Evolutionary conservation across 2,797 vertebrate genomes (phyloP).

Genomic region (Typhlichthys subterraneus): DNA sequence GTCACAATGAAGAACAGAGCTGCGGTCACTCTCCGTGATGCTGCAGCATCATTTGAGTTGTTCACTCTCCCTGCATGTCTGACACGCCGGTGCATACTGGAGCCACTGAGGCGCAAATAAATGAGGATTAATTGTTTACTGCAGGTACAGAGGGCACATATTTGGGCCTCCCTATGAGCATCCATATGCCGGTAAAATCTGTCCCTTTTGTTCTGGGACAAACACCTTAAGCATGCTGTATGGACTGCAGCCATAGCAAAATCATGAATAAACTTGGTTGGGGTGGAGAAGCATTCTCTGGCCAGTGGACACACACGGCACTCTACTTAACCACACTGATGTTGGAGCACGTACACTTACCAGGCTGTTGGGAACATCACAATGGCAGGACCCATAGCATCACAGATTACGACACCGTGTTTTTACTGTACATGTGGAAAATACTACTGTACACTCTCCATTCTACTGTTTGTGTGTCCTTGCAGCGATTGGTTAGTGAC

Average conservation of each 20-base stretch:
- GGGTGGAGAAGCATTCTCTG: too few relatives aligned
- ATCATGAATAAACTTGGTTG: constrained; percentile 35
- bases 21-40: constrained; percentile 34
- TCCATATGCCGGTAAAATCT: constrained; percentile 76
- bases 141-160: constrained; percentile 45
- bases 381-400: neutral
- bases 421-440: constrained; percentile 53
- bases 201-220: constrained; percentile 43
- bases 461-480: constrained; percentile 62
- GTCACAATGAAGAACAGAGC: constrained; percentile 32
- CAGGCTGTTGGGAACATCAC: constrained; percentile 9
- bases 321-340: neutral
- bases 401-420: neutral
- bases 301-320: neutral
- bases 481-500: constrained; percentile 67
- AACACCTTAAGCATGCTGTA: constrained; percentile 40
- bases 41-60: constrained; percentile 29
- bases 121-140: constrained; percentile 74
- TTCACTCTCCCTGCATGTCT: constrained; percentile 17
- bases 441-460: constrained; percentile 34
- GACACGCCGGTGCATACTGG: constrained; percentile 38
- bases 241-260: constrained; percentile 29
- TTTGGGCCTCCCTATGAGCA: constrained; percentile 58
- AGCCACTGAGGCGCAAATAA: constrained; percentile 35
- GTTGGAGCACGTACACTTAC: neutral